These are phyloP conservation scores for Acipenser transmontanus DNA, from an alignment of 2,797 vertebrate species.

Conservation along the genomic window DNA sequence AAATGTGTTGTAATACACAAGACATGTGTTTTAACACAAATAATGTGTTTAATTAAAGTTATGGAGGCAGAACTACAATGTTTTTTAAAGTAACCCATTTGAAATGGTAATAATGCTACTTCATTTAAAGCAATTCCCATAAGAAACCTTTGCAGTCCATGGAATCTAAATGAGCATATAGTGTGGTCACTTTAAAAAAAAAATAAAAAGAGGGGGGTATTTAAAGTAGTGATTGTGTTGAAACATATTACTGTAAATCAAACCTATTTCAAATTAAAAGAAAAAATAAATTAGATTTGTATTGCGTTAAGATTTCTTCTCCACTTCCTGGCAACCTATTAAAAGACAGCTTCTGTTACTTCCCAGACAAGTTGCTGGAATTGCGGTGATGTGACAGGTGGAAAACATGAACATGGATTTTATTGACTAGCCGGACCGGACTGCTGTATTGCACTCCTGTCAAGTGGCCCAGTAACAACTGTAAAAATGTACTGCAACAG, in stretches of 20 bases:
- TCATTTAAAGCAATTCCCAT: too few relatives aligned
- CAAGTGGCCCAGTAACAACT: neutral
- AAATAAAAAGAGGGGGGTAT: too few relatives aligned
- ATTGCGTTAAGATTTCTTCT: constrained; percentile 14
- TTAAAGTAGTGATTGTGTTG: neutral
- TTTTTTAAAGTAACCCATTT: too few relatives aligned
- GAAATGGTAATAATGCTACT: too few relatives aligned
- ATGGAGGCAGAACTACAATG: too few relatives aligned
- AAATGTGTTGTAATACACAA: too few relatives aligned
- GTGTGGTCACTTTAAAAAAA: too few relatives aligned
- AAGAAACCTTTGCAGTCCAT: too few relatives aligned
- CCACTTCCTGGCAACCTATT: constrained; percentile 11
- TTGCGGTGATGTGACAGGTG: neutral
- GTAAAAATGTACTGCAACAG: too few relatives aligned
- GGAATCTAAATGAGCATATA: too few relatives aligned
- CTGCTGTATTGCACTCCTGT: neutral
- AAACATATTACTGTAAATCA: neutral
- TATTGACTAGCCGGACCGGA: constrained; percentile 1
- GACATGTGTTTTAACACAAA: too few relatives aligned
- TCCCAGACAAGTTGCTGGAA: constrained; percentile 6
- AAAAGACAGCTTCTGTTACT: neutral
- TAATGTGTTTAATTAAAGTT: too few relatives aligned
- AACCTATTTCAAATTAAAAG: neutral
- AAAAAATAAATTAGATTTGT: constrained; percentile 14
- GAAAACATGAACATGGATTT: constrained; percentile 4